Conservation (phyloP, 2,113 vertebrate genomes). For the Callorhinus ursinus region DNA sequence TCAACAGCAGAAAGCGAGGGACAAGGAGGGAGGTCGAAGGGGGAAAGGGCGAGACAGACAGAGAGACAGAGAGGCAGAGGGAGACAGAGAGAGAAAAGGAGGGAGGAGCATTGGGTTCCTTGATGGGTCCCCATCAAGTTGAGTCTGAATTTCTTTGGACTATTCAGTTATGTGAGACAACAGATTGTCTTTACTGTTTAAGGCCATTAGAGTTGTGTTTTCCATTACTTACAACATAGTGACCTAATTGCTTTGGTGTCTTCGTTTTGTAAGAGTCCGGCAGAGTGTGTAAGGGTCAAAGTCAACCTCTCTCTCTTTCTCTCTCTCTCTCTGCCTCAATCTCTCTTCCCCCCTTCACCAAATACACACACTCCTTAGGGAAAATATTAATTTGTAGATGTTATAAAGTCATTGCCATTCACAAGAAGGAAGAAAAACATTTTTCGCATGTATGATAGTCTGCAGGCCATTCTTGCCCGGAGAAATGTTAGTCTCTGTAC, state of each 20-base stretch:
- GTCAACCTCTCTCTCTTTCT: neutral
- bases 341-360: neutral
- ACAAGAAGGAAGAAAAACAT: neutral
- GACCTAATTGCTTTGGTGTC: neutral
- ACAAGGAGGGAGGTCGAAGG: neutral
- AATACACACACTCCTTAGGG: neutral
- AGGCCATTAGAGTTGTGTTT: neutral
- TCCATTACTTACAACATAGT: neutral
- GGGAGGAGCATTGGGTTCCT: neutral
- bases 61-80: neutral
- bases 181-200: neutral
- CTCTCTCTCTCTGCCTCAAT: neutral
- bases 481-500: neutral
- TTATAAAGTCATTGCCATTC: neutral
- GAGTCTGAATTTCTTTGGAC: neutral
- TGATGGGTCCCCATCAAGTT: too few species aligned
- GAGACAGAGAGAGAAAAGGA: neutral
- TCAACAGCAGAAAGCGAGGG: fast-evolving
- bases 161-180: neutral
- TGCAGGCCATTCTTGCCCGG: neutral
- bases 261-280: neutral
- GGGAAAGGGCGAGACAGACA: neutral
- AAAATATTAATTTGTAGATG: neutral
- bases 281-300: neutral
- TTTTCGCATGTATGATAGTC: neutral